Base-by-base conservation (phyloP, 2,113 vertebrate genomes). In the Carassius carassius region DNA sequence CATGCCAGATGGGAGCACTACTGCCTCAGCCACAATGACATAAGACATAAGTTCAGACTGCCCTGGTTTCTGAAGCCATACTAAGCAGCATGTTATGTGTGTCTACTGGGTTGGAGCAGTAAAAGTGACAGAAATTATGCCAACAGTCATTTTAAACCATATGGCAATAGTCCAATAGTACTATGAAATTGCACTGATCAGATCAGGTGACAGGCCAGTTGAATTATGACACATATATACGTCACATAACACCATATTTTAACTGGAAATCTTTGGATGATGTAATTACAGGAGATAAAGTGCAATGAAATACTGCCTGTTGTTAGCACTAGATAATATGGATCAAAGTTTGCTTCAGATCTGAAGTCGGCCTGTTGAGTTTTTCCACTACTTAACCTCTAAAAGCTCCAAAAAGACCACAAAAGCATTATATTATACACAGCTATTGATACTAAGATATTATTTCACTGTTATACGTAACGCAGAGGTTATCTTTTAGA, bases 1-100 rank as follows among this genome's bases (percentile, higher is more conserved):
- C 65, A 82, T 82, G 67, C 81, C 81, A 72, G 49, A 82, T 56
- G 62, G 79, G 25, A 63, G 60, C 60, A 70, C 63, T 37, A 37
- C 51, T 23, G 35, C 41, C 78, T 51, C 25, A 49, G 41, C 13
- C 4, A 58, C 80, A 82, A n/a, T 82, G 63, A 73, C 81, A 82
- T 72, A 82, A 70, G 81, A 32, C 81, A 72, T 23, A 72, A n/a
- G 81, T 37, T 72, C 25, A 51, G 44, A 47, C 58, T 80, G 78
- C 63, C 79, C 79, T 67, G n/a, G 17, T 81, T 81, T 81, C 44
- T 81, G 32, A 81, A 67, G 58, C 60, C 23, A 80, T 47, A 25
- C 58, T 80, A 49, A 49, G 60, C 23, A 29, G 41, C 7, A 21
- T 25, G 78, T 17, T 32, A 8, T 32, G 16, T 2, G 1, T 49